Percentiles rank a stretch among this genome's conserved stretches.
Evolutionary conservation across 2,797 vertebrate species (phyloP).

Genomic region (Lutjanus argentimaculatus): DNA sequence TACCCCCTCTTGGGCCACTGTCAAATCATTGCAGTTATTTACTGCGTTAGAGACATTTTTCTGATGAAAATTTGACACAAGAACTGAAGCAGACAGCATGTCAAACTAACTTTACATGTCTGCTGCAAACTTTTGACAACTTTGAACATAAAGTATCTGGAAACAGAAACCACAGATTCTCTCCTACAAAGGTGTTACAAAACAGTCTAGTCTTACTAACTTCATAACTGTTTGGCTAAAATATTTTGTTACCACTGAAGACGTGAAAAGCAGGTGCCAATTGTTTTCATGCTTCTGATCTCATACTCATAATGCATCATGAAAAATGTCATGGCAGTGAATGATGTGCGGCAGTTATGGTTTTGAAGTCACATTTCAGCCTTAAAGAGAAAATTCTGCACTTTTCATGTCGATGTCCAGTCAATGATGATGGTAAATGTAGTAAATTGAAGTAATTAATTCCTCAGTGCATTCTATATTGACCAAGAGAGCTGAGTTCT

Average conservation of each 20-base stretch:
- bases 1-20: not conserved
- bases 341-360: not conserved
- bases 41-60: constrained; percentile 14
- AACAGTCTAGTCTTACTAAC: not conserved
- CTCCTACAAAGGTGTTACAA: not conserved
- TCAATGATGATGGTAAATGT: too few relatives aligned
- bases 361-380: not conserved
- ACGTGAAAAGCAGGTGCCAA: not conserved
- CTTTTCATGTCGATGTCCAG: too few relatives aligned
- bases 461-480: too few relatives aligned
- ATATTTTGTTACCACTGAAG: not conserved
- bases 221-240: not conserved
- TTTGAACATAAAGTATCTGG: not conserved
- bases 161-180: not conserved
- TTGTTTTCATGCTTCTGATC: not conserved
- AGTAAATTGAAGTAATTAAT: too few relatives aligned
- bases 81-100: not conserved
- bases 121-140: not conserved
- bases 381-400: not conserved
- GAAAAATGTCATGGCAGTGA: not conserved
- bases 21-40: constrained; percentile 19
- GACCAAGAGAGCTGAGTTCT: too few relatives aligned
- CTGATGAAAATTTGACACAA: not conserved
- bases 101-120: not conserved
- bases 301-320: not conserved